Base-by-base conservation (phyloP, 1,140 invertebrate genomes). In the Brachionus paranguensis region DNA sequence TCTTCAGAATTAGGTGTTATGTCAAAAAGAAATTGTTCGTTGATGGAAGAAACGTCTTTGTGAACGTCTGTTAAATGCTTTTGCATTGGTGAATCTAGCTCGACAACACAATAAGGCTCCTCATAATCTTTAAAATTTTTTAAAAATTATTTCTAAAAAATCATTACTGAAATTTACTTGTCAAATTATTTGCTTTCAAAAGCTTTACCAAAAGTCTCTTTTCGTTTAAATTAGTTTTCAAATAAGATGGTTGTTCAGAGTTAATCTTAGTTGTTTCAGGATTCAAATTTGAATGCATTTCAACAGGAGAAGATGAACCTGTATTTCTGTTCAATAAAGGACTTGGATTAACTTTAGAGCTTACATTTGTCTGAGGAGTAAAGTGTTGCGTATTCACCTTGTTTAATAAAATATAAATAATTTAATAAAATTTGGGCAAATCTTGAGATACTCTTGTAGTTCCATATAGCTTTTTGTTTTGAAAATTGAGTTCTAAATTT, bases 41-140 rank as follows among this genome's bases (percentile, higher is more conserved):
- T 81, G 12, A 60, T 68, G 4, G 37, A 45, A 60, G 78, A 60
- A 27, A 50, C 8, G 33, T 81, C 78, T 7, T 27, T 81, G 11
- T 81, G 53, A 27, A 81, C 53, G 60, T 81, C 78, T 20, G 64
- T 68, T 47, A 81, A 50, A 17, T 81, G 78, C 45, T 81, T 81
- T 68, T 81, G 78, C 53, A 81, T 81, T n/a, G 78, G 78, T 6
- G 55, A 81, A 64, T 81, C 78, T 2, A 81, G 10, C 43, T 81
- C 78, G 24, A 81, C 64, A 41, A 81, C 78, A 68, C 78, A 81
- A 37, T 81, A 81, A 7, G 78, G 78, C 78, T 81, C 78, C 78
- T 81, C 78, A 47, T 55, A 81, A 68, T 68, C 78, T 81, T 60
- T 7, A 33, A 81, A 60, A 24, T 12, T 14, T 29, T 72, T 14